phyloP scores from a whole-genome alignment of 2,888 invertebrate genomes.

The Cerastis leucographa region DNA sequence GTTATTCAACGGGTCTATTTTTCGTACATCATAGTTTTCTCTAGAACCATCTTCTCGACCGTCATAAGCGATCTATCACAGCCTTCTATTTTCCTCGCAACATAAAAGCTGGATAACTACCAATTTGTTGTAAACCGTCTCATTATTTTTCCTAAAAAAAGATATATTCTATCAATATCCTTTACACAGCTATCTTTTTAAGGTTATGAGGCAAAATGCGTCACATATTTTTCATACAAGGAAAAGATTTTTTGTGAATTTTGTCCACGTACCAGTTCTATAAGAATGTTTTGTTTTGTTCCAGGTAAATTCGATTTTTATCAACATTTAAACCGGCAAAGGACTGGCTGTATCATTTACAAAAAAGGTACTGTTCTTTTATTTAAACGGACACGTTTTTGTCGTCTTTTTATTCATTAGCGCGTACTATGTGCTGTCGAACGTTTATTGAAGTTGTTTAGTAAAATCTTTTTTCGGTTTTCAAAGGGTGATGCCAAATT shows the following conservation, averaged over 20 bases:
- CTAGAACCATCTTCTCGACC: not conserved
- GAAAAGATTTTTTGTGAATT: slow-evolving; percentile 24
- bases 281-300: slow-evolving; percentile 44
- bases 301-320: slow-evolving; percentile 43
- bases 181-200: slow-evolving; percentile 28
- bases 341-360: slow-evolving; percentile 24
- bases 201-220: slow-evolving; percentile 39
- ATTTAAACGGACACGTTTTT: not conserved
- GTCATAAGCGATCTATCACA: slow-evolving; percentile 46
- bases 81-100: slow-evolving; percentile 33
- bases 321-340: slow-evolving; percentile 20
- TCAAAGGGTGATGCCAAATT: not conserved
- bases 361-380: slow-evolving; percentile 27
- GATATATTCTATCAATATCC: slow-evolving; percentile 47
- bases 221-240: slow-evolving; percentile 24
- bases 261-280: slow-evolving; percentile 29
- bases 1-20: slow-evolving; percentile 1
- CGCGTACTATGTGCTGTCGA: not conserved
- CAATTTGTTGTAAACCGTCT: slow-evolving; percentile 52
- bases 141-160: slow-evolving; percentile 54
- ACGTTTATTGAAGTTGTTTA: not conserved
- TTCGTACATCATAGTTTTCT: not conserved
- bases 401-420: not conserved
- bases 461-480: not conserved
- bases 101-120: slow-evolving; percentile 47